These are phyloP conservation scores for Esox niger DNA, from an alignment of 2,113 vertebrate genomes.

Conservation along the genomic window DNA sequence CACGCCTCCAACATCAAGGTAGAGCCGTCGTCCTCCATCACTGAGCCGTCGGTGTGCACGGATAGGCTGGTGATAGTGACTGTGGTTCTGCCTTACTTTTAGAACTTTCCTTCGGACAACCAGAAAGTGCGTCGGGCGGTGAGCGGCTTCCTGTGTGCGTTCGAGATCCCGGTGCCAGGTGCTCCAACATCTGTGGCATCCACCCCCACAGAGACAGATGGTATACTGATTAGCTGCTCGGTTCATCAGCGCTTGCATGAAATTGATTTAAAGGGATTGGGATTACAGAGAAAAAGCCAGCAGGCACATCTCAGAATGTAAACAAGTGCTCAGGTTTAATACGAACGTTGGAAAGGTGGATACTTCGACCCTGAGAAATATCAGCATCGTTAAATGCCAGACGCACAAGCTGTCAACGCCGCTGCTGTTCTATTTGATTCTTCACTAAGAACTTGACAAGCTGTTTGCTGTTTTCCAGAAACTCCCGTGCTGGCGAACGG, in stretches of 20 bases:
- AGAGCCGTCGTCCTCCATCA: constrained; percentile 18
- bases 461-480: constrained; percentile 8
- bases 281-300: no score
- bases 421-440: neutral
- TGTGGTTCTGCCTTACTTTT: constrained; percentile 17
- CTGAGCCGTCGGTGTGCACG: neutral
- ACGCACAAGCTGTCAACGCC: neutral
- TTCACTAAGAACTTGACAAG: neutral
- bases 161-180: constrained; percentile 81
- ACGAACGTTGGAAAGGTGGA: no score
- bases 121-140: constrained; percentile 84
- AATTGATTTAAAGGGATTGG: no score
- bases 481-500: constrained; percentile 66
- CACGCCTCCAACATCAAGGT: constrained; percentile 88
- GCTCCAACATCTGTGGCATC: constrained; percentile 71
- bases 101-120: constrained; percentile 88
- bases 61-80: neutral
- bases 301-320: no score
- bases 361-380: no score
- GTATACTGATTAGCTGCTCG: neutral
- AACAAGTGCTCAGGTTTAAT: no score
- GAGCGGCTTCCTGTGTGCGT: constrained; percentile 84
- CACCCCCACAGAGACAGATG: constrained; percentile 71
- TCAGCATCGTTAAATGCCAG: no score
- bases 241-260: neutral